Conservation (phyloP, 2,113 vertebrate species). For the Laticauda laticaudata region DNA sequence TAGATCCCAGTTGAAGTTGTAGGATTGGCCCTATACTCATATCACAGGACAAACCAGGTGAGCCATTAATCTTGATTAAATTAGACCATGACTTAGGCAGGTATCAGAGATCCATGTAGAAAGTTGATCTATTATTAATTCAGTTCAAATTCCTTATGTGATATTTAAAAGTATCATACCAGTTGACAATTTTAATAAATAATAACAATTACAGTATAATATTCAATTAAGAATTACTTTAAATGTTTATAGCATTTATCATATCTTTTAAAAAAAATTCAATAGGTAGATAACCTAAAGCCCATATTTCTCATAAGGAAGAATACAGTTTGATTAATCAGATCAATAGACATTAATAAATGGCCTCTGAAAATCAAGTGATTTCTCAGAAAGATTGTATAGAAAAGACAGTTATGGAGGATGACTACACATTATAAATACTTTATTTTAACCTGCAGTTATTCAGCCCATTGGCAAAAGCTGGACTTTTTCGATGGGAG, state of each 20-base stretch:
- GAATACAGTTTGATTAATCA: not conserved
- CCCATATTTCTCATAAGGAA: not conserved
- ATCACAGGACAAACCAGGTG: not conserved
- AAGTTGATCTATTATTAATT: not conserved
- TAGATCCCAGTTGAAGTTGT: not conserved
- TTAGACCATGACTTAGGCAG: no score
- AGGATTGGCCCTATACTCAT: not conserved
- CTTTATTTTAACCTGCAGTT: conserved; percentile 9
- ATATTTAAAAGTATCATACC: not conserved
- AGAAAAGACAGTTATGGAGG: not conserved
- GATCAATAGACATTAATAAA: not conserved
- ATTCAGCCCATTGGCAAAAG: conserved; percentile 71
- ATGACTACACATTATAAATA: not conserved
- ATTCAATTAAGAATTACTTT: not conserved
- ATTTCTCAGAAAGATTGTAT: not conserved
- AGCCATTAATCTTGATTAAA: not conserved
- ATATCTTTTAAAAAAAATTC: not conserved
- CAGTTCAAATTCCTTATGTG: not conserved
- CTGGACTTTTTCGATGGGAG: conserved; percentile 82
- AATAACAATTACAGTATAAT: not conserved
- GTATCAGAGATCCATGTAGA: not conserved
- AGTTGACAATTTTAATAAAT: not conserved
- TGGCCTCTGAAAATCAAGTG: not conserved
- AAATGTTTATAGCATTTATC: not conserved
- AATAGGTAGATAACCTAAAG: not conserved